Base-by-base conservation (phyloP, 2,113 vertebrate genomes). In the Marmota flaviventris region DNA sequence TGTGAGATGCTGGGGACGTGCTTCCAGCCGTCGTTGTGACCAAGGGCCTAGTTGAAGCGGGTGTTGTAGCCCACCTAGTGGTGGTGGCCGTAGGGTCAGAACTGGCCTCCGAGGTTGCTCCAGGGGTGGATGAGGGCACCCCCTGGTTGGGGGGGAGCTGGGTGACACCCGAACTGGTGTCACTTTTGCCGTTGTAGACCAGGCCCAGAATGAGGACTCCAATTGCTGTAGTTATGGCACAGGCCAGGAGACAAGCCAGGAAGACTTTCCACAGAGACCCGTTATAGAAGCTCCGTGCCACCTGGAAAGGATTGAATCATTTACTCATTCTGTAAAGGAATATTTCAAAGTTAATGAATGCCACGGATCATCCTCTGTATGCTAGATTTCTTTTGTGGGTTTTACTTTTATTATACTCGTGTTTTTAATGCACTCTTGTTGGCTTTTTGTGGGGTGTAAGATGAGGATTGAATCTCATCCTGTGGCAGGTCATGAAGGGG, bases 191-290 rank as follows among this genome's bases (percentile, higher is more conserved):
- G 1, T 73, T 79, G 4, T 89, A 98, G 12, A 98, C 93, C 84
- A 98, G 72, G 37, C 88, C 96, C 20, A 98, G 14, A 73, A 94
- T 39, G 45, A 98, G 67, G 34, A 98, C 98, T 70, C 98, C 98
- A 5, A 98, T 39, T 0, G 96, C 63, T 0, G 97, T 98, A 73
- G 98, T 98, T 94, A 98, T 89, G 0, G 98, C 18, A 27, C 93
- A 98, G 22, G 97, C 98, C 98, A 98, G 85, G 0, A 99, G 98
- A 88, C 97, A 99, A 79, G 93, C 91, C 25, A 98, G 91, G 20
- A 99, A 98, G 69, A 98, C 37, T 67, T 95, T 98, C 97, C 98
- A 96, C 0, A 98, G 70, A 81, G 98, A 98, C 93, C 96, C 98
- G 51, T 37, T 77, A 42, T 51, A 84, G 39, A 94, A 86, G 82